Conservation (phyloP, 2,888 invertebrate species). For the Athalia rosae region DNA sequence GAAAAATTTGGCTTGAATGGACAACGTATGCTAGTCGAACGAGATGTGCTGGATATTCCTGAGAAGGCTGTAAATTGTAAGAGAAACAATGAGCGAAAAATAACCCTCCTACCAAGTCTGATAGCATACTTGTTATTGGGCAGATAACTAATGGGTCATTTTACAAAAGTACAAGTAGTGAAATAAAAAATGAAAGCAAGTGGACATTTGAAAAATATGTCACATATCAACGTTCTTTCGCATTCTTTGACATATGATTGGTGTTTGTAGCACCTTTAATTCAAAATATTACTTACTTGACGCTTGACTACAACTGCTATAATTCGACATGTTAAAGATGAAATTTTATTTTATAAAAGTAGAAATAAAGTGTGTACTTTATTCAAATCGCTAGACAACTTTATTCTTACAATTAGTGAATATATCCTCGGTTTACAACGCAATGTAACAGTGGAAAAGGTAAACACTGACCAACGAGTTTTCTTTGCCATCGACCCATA, state of each 20-base stretch:
- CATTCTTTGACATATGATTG: neutral
- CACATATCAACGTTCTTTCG: no score
- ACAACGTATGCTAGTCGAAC: constrained; percentile 55
- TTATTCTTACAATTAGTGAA: no score
- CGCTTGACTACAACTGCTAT: constrained; percentile 58
- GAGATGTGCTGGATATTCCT: constrained; percentile 62
- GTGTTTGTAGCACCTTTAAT: neutral
- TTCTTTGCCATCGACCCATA: no score
- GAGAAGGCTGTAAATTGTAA: constrained; percentile 59
- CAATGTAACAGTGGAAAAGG: no score
- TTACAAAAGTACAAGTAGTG: no score
- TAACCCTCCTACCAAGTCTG: neutral
- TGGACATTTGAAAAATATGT: no score
- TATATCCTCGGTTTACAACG: no score
- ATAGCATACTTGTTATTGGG: neutral
- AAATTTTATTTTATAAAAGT: neutral
- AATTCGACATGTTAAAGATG: constrained; percentile 41
- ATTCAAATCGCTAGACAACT: no score
- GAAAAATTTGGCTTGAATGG: constrained; percentile 54
- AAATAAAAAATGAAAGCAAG: no score
- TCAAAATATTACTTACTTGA: constrained; percentile 57
- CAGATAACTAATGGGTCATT: no score
- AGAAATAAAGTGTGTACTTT: no score
- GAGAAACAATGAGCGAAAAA: constrained; percentile 11
- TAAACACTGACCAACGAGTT: no score